Base-by-base conservation (phyloP, 2,113 vertebrate genomes). In the Gulo gulo region DNA sequence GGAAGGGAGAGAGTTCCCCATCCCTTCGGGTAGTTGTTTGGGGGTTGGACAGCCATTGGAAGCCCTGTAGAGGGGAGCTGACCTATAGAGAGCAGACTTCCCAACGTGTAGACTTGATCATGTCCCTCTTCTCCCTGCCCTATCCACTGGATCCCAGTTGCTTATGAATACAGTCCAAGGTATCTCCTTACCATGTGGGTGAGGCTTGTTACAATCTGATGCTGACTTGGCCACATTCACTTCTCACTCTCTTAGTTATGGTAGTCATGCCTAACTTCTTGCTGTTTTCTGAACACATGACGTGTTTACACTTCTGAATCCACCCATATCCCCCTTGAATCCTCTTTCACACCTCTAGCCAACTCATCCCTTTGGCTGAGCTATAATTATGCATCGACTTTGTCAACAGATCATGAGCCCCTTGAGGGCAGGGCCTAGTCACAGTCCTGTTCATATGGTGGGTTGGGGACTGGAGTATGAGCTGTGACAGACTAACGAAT, bases 191-290 rank as follows among this genome's bases (percentile, higher is more conserved):
- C 50, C 16, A 21, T 4, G 59, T 45, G 20, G 4, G 3, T 23
- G 55, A 18, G 24, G 65, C n/a, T 11, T n/a, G 14, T 31, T 45
- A 34, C 59, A 29, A 2, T 24, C n/a, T n/a, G 67, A n/a, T 14
- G 7, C 88, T 20, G 12, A 39, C 52, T 20, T 7, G 55, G 89
- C 74, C 47, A 55, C 36, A 13, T 50, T 63, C 18, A n/a, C 52
- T 9, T 39, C 67, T 45, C 39, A 74, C 1, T 7, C 23, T 0
- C 11, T 21, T 16, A 0, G 8, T 39, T 15, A 39, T 4, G 6
- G 23, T 14, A 8, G 59, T 42, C 50, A 7, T 23, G 29, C 61
- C 47, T 69, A 31, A 63, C 13, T 4, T 34, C 59, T 84, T 13
- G 92, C 36, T 69, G 9, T 15, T 55, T 87, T 78, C 87, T 36